A percentile compares a stretch with the other conserved stretches of the same genome.
phyloP scores from a whole-genome alignment of 92 coral and sea anemone genomes.

The Epizoanthus rinbou region DNA sequence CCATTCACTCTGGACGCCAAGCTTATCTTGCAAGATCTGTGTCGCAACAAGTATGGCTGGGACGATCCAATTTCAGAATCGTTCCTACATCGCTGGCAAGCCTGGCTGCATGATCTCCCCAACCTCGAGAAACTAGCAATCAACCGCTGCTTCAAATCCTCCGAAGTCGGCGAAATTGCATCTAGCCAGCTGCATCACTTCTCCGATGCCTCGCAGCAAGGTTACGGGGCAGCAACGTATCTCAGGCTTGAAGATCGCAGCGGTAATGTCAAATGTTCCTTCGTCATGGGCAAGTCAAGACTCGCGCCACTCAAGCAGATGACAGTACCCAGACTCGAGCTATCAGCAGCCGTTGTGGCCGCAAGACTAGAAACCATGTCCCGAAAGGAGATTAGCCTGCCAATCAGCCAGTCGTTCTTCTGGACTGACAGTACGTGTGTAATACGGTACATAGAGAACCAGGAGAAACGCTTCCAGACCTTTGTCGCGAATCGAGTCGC shows the following conservation, averaged over 20 bases:
- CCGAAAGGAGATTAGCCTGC: constrained; percentile 30
- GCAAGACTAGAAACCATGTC: neutral
- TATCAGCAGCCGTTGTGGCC: constrained; percentile 40
- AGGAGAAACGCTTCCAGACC: constrained; percentile 43
- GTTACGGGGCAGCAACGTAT: too few species aligned
- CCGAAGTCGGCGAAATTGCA: too few species aligned
- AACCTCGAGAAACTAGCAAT: constrained; percentile 25
- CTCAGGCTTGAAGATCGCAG: constrained; percentile 7
- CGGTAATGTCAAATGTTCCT: constrained; percentile 30
- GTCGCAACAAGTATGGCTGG: constrained; percentile 38
- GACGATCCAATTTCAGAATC: constrained; percentile 41
- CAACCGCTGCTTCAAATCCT: too few species aligned
- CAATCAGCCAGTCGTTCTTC: constrained; percentile 44
- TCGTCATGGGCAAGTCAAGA: constrained; percentile 54
- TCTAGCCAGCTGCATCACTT: too few species aligned
- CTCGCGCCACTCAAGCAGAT: constrained; percentile 42
- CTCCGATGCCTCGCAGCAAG: too few species aligned
- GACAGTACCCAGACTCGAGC: constrained; percentile 37
- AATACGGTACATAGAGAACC: constrained; percentile 27
- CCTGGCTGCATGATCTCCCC: constrained; percentile 52
- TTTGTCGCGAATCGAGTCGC: constrained; percentile 46
- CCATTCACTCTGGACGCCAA: constrained; percentile 35
- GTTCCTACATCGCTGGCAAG: constrained; percentile 37
- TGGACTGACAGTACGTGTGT: constrained; percentile 42
- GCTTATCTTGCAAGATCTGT: constrained; percentile 39